Percentiles rank a stretch among this genome's conserved stretches.
Conservation (phyloP, 2,888 invertebrate species). For the Synanthedon andrenaeformis region DNA sequence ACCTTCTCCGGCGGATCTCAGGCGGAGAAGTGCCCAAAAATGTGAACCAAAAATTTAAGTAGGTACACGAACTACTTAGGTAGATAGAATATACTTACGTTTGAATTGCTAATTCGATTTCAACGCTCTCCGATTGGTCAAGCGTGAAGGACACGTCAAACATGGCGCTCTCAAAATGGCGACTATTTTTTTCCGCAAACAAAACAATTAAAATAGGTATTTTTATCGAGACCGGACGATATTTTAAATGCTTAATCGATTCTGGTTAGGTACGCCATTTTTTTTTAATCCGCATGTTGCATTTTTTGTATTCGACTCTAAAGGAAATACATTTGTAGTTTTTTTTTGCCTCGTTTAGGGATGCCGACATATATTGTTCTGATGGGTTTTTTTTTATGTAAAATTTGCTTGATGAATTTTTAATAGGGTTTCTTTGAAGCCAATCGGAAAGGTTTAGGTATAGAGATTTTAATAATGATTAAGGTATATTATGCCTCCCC, state of each 20-base stretch:
- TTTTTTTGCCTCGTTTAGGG: constrained; percentile 1
- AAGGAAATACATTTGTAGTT: constrained; percentile 4
- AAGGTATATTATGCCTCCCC: too few relatives aligned
- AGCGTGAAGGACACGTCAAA: constrained; percentile 29
- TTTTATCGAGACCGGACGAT: constrained; percentile 18
- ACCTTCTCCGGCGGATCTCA: too few relatives aligned
- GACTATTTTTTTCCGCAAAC: constrained; percentile 8
- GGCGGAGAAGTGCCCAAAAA: too few relatives aligned
- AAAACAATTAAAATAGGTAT: constrained; percentile 27
- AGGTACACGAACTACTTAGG: too few relatives aligned
- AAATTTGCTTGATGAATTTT: too few relatives aligned
- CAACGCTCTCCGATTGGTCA: constrained; percentile 23
- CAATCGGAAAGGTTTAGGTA: too few relatives aligned
- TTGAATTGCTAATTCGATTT: neutral
- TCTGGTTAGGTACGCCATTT: constrained; percentile 4
- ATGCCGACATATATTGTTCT: neutral
- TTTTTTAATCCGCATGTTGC: constrained; percentile 4
- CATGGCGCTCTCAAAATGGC: constrained; percentile 16
- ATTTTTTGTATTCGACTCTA: neutral
- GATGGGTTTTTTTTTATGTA: neutral
- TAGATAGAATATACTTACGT: too few relatives aligned
- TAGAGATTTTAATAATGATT: too few relatives aligned
- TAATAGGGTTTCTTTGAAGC: too few relatives aligned
- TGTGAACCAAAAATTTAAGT: too few relatives aligned
- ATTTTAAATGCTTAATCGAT: constrained; percentile 10